These are phyloP conservation scores for Mimas tiliae DNA, from an alignment of 2,888 invertebrate species.

Conservation along the genomic window DNA sequence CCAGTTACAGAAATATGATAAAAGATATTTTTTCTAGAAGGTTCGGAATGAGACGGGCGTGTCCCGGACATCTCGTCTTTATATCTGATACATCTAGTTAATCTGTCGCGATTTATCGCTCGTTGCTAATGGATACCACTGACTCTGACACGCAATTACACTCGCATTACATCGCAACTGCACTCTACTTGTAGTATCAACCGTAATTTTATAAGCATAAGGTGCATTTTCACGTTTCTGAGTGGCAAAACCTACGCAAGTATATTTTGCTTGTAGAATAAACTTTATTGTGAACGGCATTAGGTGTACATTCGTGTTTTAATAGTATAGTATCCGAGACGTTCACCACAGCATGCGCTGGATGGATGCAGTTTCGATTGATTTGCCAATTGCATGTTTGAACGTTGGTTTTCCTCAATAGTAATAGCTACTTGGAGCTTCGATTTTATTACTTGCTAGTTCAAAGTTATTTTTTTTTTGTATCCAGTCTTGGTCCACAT, in stretches of 20 bases:
- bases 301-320: slow-evolving; percentile 9
- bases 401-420: not conserved
- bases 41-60: not conserved
- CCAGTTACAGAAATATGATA: not conserved
- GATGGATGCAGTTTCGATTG: slow-evolving; percentile 18
- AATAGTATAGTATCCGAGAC: not conserved
- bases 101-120: slow-evolving; percentile 41
- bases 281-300: not conserved
- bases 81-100: slow-evolving; percentile 28
- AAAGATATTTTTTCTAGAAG: not conserved
- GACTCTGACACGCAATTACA: slow-evolving; percentile 57
- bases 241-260: not conserved
- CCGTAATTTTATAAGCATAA: not conserved
- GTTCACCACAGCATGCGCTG: slow-evolving; percentile 28
- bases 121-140: slow-evolving; percentile 48
- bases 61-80: not conserved
- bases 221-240: not conserved
- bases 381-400: slow-evolving; percentile 25
- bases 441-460: too few species aligned
- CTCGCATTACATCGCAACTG: slow-evolving; percentile 37
- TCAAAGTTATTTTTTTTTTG: too few species aligned
- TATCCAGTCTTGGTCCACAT: too few species aligned
- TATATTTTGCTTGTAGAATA: not conserved
- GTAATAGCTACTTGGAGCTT: too few species aligned
- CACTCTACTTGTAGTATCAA: slow-evolving; percentile 4